Evolutionary conservation across 2,888 invertebrate genomes (phyloP).

Genomic region (Drosophila kanekoi): DNA sequence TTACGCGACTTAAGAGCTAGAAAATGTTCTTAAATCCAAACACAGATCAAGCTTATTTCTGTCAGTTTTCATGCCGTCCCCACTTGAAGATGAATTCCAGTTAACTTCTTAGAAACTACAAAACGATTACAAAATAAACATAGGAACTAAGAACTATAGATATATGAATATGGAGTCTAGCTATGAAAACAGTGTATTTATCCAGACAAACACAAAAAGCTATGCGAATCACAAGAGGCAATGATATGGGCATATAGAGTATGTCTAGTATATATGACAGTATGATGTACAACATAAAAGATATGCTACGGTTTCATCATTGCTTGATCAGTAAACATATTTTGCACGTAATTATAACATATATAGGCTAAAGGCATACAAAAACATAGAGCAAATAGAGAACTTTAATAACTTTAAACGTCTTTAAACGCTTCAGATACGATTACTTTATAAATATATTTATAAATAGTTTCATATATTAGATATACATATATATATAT

Average conservation of each 20-base stretch:
- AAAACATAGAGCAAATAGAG: not conserved
- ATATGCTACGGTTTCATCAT: conserved; percentile 24
- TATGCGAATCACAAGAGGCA: too few species aligned
- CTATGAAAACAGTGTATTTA: too few species aligned
- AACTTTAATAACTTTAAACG: conserved; percentile 3
- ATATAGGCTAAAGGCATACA: not conserved
- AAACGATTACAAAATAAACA: not conserved
- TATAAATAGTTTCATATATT: conserved; percentile 24
- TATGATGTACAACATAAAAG: conserved; percentile 5
- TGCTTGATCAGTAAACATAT: conserved; percentile 20
- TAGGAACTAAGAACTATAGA: not conserved
- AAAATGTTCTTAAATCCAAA: not conserved
- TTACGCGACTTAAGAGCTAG: not conserved
- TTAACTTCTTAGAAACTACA: not conserved
- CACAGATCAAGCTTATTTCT: not conserved
- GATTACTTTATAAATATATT: conserved; percentile 23
- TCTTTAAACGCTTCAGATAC: conserved; percentile 42
- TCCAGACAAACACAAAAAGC: too few species aligned
- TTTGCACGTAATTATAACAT: not conserved
- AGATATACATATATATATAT: conserved; percentile 14
- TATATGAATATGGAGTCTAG: too few species aligned
- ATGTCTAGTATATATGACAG: too few species aligned
- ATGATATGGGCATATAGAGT: too few species aligned
- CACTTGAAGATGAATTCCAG: not conserved
- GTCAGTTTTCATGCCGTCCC: not conserved